A percentile compares a stretch with the other conserved stretches of the same genome.
These are phyloP conservation scores for Diarsia dahlii DNA, from an alignment of 2,888 invertebrate species.

Conservation along the genomic window DNA sequence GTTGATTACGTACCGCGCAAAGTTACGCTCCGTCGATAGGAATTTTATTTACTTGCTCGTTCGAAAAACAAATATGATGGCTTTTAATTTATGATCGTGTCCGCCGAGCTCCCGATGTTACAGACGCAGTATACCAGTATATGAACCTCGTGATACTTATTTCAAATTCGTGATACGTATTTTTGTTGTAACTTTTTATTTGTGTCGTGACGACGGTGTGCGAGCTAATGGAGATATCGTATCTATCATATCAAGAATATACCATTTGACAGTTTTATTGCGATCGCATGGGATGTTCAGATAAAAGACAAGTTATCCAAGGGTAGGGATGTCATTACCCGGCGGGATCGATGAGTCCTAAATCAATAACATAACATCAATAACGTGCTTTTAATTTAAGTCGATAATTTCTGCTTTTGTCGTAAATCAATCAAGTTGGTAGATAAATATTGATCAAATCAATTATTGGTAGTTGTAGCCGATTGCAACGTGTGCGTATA, in stretches of 20 bases:
- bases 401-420: slow-evolving; percentile 23
- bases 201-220: slow-evolving; percentile 82
- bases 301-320: slow-evolving; percentile 78
- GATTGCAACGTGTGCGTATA: slow-evolving; percentile 65
- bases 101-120: slow-evolving; percentile 75
- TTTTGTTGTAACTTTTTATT: slow-evolving; percentile 81
- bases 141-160: slow-evolving; percentile 54
- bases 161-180: slow-evolving; percentile 78
- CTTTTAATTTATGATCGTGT: slow-evolving; percentile 88
- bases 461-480: slow-evolving; percentile 52
- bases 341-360: slow-evolving; percentile 55
- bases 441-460: slow-evolving; percentile 23
- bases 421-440: slow-evolving; percentile 50
- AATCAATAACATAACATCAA: slow-evolving; percentile 59
- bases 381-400: slow-evolving; percentile 44
- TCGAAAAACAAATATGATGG: slow-evolving; percentile 88
- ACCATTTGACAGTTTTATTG: slow-evolving; percentile 88
- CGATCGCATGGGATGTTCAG: slow-evolving; percentile 81
- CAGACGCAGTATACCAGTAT: slow-evolving; percentile 71
- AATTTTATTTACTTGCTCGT: slow-evolving; percentile 87
- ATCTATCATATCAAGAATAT: slow-evolving; percentile 86
- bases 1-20: slow-evolving; percentile 86
- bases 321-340: slow-evolving; percentile 70
- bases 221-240: slow-evolving; percentile 87
- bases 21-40: slow-evolving; percentile 86